A percentile compares a stretch with the other conserved stretches of the same genome.
These are phyloP conservation scores for Ianthella basta DNA, from an alignment of 37 sponge, comb jelly and placozoan genomes.

Conservation along the genomic window DNA sequence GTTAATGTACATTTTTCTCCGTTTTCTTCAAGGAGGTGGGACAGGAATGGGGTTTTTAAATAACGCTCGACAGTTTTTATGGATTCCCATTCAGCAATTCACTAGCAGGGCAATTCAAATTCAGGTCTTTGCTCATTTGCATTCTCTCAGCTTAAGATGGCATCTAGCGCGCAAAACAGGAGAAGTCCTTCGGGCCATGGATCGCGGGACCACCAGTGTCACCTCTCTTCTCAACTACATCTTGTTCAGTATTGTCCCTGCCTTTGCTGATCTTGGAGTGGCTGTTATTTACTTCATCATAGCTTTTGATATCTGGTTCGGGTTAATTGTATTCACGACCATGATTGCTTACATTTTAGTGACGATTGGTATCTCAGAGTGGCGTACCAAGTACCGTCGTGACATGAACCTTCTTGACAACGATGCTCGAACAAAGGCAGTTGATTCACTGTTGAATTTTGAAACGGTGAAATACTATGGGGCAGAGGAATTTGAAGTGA, in stretches of 20 bases:
- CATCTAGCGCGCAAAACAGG: constrained; percentile 95
- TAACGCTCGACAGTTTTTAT: constrained; percentile 78
- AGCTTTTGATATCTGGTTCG: constrained; percentile 98
- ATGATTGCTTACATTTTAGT: constrained; percentile 83
- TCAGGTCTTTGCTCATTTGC: constrained; percentile 86
- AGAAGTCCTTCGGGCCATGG: constrained; percentile 93
- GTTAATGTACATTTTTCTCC: constrained; percentile 70
- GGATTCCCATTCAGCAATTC: constrained; percentile 96
- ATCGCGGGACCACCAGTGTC: constrained; percentile 89
- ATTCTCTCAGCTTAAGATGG: constrained; percentile 93
- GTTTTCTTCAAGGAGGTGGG: constrained; percentile 80
- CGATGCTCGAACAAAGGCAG: constrained; percentile 78
- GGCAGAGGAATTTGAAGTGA: constrained; percentile 91
- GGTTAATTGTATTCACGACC: constrained; percentile 93
- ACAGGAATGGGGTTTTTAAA: constrained; percentile 76
- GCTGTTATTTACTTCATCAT: constrained; percentile 95
- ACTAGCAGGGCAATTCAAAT: constrained; percentile 82
- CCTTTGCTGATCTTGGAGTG: constrained; percentile 90
- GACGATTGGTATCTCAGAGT: constrained; percentile 96
- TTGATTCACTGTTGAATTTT: constrained; percentile 98
- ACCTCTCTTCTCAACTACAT: constrained; percentile 91
- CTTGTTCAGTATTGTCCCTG: constrained; percentile 93
- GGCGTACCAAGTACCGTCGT: constrained; percentile 90
- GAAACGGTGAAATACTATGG: constrained; percentile 99
- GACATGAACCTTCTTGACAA: constrained; percentile 95